phyloP scores from a whole-genome alignment of 2,797 vertebrate genomes.

The Cossypha polioptera region DNA sequence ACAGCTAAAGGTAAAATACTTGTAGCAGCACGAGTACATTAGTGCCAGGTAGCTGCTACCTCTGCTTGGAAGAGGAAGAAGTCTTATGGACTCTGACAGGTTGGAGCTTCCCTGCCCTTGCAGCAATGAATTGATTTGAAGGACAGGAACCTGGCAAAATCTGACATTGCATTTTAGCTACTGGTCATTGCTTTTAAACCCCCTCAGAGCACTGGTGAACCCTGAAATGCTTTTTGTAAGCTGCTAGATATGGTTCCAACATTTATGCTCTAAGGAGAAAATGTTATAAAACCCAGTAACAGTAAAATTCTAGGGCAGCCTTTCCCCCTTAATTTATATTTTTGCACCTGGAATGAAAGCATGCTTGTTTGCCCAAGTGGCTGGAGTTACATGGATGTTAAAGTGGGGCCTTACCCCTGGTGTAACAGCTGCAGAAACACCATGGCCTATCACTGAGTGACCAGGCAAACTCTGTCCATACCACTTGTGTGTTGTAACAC shows the following conservation, averaged over 20 bases:
- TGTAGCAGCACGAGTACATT: background rate
- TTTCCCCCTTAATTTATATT: background rate
- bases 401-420: background rate
- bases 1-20: background rate
- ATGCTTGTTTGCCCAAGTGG: background rate
- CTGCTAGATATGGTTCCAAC: background rate
- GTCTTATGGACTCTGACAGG: background rate
- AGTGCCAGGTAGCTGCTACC: background rate
- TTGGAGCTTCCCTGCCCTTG: background rate
- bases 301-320: background rate
- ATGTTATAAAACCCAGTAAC: background rate
- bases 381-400: background rate
- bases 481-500: background rate
- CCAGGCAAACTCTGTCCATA: background rate
- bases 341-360: background rate
- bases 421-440: background rate
- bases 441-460: background rate
- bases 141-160: background rate
- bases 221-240: background rate
- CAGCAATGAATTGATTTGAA: background rate
- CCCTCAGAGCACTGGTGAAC: background rate
- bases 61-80: background rate
- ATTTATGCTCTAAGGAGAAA: background rate
- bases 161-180: background rate
- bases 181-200: background rate